Evolutionary conservation across 2,797 vertebrate genomes (phyloP), one percentile per base, ranked within the genome.

Genomic region (Euthynnus affinis): DNA sequence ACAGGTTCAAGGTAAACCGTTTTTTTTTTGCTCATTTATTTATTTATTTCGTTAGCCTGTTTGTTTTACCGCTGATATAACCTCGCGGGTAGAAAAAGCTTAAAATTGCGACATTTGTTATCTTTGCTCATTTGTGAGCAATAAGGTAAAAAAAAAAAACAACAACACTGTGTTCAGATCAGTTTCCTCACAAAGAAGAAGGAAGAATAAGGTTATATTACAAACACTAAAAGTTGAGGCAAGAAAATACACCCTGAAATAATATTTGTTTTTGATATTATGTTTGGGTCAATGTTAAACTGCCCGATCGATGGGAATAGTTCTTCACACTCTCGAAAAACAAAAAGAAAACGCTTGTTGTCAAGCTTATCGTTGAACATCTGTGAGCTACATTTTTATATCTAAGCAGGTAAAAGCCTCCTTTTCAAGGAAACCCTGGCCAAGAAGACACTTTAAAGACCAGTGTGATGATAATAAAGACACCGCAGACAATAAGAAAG

Each of bases 1-100:
- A 53, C 14, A 27, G 79, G 85, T 88, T 89, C 56, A 86, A 88
- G 86, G 89, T 85, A 88, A 83, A 88, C 58, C 9, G 6, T 82
- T 84, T 29, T 29, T 29, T 29, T 29, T 29, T 79, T 62, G 46
- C 68, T 56, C 27, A 4, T 76, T 84, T 70, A 64, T 84, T 78
- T 74, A 52, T 87, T 83, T 72, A 60, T 84, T 88, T 87, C 1
- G 44, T 80, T 65, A 15, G 78, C 70, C 49, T 57, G 77, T 85
- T 88, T 88, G 82, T 85, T 81, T 85, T 72, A 66, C 9, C 5
- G 74, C 58, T 29, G 78, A 83, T 89, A 55, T 68, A 78, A 88
- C 48, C 68, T 79, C 0, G 22, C 20, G 32, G 66, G 70, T 4
- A 0, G 49, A n/a, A 67, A 78, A 79, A 73, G 51, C 64, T 62